Evolutionary conservation across 2,888 invertebrate genomes (phyloP), one percentile per base, ranked within the genome.

Genomic region (Calameuta idolon): DNA sequence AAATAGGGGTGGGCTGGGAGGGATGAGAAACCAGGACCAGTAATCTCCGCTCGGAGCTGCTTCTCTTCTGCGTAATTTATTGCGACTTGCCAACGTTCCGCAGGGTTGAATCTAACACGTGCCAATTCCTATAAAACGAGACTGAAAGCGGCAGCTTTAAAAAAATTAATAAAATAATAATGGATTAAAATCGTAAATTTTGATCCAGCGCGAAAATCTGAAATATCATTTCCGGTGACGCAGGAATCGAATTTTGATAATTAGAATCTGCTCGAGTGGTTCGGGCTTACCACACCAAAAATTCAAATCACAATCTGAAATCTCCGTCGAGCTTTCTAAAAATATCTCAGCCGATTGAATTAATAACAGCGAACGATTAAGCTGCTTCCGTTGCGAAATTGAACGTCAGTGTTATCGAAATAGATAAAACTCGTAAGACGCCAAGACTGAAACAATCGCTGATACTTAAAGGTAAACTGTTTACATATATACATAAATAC

Each of bases 21-120:
- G 79, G 79, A 81, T 79, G 81, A 81, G 79, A 79, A 81, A 81
- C 79, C 79, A 78, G 79, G 78, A 79, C 79, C 81, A 81, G 81
- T 81, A 81, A 81, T 81, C 81, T 81, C 81, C 81, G 80, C 79
- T 81, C 81, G 76, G 79, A 79, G 81, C 76, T 55, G 81, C 76
- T 55, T 76, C 79, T 81, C 81, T 79, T 81, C 77, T 81, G 79
- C 77, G 81, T 81, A 81, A 81, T 81, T 81, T 81, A 81, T 81
- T 80, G 79, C 81, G 71, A 81, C 81, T 81, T 81, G 75, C 77
- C 77, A 81, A 78, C 76, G 75, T 77, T 76, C 77, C 77, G 71
- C 80, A 81, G 81, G 81, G 80, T 81, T 77, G 81, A 81, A 81
- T 78, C 77, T 68, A 79, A 77, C 79, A 23, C 23, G 55, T 55